A percentile compares a stretch with the other conserved stretches of the same genome.
Evolutionary conservation across 2,113 vertebrate genomes (phyloP).

Genomic region (Cinclus cinclus): DNA sequence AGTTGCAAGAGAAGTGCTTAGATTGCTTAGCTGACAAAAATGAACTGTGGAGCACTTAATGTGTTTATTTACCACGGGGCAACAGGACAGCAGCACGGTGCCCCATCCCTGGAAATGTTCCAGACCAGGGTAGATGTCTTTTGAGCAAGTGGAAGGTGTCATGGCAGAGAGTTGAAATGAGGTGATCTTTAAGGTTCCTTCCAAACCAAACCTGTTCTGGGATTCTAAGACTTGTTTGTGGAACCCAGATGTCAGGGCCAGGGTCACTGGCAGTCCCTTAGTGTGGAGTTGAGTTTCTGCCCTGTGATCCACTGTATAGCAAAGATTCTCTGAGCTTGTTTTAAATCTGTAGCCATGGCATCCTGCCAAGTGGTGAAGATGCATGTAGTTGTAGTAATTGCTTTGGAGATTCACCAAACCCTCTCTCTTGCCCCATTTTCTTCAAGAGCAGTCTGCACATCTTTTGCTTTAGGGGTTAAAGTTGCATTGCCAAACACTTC

Average conservation of each 20-base stretch:
- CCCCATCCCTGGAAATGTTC: background rate
- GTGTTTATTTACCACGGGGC: accelerated
- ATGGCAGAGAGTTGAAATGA: background rate
- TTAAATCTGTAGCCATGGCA: background rate
- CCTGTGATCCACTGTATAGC: background rate
- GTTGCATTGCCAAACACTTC: background rate
- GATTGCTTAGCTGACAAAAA: background rate
- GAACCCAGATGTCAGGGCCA: background rate
- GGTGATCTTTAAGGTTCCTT: background rate
- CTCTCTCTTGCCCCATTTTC: background rate
- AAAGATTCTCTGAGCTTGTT: background rate
- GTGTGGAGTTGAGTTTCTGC: background rate
- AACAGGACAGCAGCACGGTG: background rate
- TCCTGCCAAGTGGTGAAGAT: background rate
- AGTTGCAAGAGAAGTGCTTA: background rate
- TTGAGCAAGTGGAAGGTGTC: background rate
- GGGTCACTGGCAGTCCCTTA: background rate
- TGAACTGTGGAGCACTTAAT: background rate
- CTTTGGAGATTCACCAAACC: background rate
- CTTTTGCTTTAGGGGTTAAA: background rate
- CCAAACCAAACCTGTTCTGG: background rate
- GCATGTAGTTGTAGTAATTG: background rate
- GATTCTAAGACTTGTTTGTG: background rate
- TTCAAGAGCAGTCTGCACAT: background rate
- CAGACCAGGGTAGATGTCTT: background rate